Conservation (phyloP, 37 sponge, comb jelly and placozoan species). For the Aplysina aerophoba region DNA sequence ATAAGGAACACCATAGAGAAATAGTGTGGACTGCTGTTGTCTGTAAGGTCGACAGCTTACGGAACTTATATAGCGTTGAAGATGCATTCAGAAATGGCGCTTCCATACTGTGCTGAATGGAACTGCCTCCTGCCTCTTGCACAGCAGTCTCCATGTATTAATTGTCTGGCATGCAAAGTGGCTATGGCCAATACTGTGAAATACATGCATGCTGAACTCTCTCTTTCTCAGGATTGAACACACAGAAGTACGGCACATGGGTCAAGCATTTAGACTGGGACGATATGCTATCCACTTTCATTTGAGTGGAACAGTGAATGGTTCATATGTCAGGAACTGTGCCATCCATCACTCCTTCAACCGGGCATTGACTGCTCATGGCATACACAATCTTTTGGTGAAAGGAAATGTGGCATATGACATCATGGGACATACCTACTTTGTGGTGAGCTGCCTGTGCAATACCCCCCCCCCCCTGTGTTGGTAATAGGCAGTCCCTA, state of each 20-base stretch:
- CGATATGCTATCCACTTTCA: constrained; percentile 92
- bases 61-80: too few relatives aligned
- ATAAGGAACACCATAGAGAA: too few relatives aligned
- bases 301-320: constrained; percentile 82
- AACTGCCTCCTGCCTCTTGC: too few relatives aligned
- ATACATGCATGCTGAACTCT: background rate
- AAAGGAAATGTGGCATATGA: constrained; percentile 90
- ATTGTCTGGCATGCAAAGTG: too few relatives aligned
- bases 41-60: too few relatives aligned
- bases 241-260: constrained; percentile 70
- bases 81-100: too few relatives aligned
- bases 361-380: constrained; percentile 92
- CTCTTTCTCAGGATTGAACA: constrained; percentile 66
- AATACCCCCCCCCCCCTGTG: too few relatives aligned
- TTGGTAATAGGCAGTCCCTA: too few relatives aligned
- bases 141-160: too few relatives aligned
- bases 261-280: constrained; percentile 94
- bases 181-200: background rate
- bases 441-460: constrained; percentile 80
- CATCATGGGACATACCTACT: constrained; percentile 92
- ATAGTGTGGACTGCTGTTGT: too few relatives aligned
- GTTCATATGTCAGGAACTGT: constrained; percentile 79
- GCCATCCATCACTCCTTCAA: constrained; percentile 89
- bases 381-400: constrained; percentile 79
- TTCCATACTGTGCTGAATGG: too few relatives aligned